Evolutionary conservation across 30 jellyfish, hydroid and myxozoan species (phyloP).

Genomic region (Clytia hemisphaerica): DNA sequence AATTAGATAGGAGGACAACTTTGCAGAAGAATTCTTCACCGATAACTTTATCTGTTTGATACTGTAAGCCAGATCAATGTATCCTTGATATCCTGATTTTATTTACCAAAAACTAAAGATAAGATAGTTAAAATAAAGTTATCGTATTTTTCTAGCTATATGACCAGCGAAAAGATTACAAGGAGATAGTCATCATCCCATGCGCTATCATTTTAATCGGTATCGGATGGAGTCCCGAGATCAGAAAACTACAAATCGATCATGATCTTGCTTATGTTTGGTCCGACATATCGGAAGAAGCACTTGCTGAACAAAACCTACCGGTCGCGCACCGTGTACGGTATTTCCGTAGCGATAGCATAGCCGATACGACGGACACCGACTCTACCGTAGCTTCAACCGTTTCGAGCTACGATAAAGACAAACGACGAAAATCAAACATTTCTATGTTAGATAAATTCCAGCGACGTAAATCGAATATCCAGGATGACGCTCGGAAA

Average conservation of each 20-base stretch:
- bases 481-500: conserved; percentile 60
- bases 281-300: conserved; percentile 20
- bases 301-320: conserved; percentile 5
- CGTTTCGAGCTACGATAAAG: conserved; percentile 6
- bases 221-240: conserved; percentile 84
- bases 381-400: not conserved
- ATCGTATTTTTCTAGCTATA: no score
- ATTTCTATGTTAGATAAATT: no score
- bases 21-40: no score
- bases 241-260: conserved; percentile 65
- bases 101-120: no score
- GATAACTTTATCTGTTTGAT: no score
- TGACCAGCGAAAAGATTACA: no score
- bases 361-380: not conserved
- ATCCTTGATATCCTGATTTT: no score
- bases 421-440: conserved; percentile 21
- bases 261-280: conserved; percentile 66
- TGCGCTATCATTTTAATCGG: conserved; percentile 43
- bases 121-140: no score
- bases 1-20: no score
- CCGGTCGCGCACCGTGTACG: conserved; percentile 18
- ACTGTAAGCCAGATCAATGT: no score
- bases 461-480: no score
- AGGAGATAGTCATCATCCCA: no score
- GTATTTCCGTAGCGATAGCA: conserved; percentile 20